phyloP scores from a whole-genome alignment of 1,140 invertebrate genomes.

The Brachionus paranguensis region DNA sequence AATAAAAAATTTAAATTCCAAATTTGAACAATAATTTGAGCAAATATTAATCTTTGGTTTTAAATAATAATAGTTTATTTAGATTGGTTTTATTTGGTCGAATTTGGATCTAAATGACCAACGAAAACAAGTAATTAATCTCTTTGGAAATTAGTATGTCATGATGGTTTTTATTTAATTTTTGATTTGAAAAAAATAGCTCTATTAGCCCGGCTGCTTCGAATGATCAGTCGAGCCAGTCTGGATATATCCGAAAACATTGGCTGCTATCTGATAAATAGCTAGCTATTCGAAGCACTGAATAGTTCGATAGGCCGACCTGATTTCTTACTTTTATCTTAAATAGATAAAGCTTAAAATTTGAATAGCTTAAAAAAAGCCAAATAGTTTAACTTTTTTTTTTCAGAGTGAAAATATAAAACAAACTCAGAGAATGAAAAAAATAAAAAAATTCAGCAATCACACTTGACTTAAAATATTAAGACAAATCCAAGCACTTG shows the following conservation, averaged over 20 bases:
- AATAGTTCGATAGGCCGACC: not conserved
- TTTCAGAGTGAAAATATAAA: not conserved
- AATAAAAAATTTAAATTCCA: not conserved
- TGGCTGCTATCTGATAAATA: not conserved
- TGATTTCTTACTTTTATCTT: not conserved
- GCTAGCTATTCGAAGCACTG: not conserved
- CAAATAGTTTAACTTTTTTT: not conserved
- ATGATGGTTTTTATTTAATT: not conserved
- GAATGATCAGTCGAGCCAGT: not conserved
- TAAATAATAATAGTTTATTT: not conserved
- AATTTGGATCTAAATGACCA: not conserved
- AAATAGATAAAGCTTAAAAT: not conserved
- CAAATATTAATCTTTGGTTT: not conserved
- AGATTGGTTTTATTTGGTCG: not conserved
- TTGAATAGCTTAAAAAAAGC: not conserved
- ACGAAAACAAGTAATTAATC: not conserved
- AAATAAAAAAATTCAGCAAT: not conserved
- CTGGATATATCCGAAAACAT: not conserved
- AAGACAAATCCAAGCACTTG: not conserved
- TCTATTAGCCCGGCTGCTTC: not conserved
- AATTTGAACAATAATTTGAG: not conserved
- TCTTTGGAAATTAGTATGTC: not conserved
- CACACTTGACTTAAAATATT: not conserved
- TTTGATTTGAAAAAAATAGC: not conserved
- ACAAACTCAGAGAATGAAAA: not conserved